Percentiles rank a stretch among this genome's conserved stretches.
These are phyloP conservation scores for Motacilla tschutschensis DNA, from an alignment of 2,113 vertebrate genomes.

Conservation along the genomic window DNA sequence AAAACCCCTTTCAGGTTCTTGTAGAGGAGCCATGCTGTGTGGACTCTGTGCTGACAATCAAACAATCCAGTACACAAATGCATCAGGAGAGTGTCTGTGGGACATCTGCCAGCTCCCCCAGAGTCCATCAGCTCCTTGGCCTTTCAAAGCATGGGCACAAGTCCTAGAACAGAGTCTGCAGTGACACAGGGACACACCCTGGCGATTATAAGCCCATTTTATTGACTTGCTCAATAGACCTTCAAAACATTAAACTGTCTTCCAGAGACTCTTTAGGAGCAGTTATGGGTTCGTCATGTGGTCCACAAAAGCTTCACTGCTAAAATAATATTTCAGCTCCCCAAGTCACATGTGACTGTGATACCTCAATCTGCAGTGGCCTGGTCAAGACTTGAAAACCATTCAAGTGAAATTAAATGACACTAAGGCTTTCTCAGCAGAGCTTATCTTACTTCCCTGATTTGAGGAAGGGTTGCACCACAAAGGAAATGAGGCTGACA, in stretches of 20 bases:
- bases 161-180: background rate
- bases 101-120: background rate
- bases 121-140: background rate
- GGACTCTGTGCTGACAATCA: background rate
- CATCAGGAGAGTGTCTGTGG: background rate
- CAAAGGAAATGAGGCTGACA: background rate
- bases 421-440: background rate
- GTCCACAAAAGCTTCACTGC: background rate
- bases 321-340: background rate
- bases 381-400: background rate
- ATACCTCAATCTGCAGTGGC: background rate
- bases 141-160: background rate
- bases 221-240: background rate
- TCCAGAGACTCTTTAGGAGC: background rate
- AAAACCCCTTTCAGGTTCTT: background rate
- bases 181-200: background rate
- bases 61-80: background rate
- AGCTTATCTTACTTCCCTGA: background rate
- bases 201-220: background rate
- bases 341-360: background rate
- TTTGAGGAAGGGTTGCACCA: background rate
- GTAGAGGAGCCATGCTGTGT: background rate
- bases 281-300: background rate
- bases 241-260: background rate
- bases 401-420: background rate